Evolutionary conservation across 2,888 invertebrate species (phyloP), one percentile per base, ranked within the genome.

Genomic region (Lacanobia oleracea): DNA sequence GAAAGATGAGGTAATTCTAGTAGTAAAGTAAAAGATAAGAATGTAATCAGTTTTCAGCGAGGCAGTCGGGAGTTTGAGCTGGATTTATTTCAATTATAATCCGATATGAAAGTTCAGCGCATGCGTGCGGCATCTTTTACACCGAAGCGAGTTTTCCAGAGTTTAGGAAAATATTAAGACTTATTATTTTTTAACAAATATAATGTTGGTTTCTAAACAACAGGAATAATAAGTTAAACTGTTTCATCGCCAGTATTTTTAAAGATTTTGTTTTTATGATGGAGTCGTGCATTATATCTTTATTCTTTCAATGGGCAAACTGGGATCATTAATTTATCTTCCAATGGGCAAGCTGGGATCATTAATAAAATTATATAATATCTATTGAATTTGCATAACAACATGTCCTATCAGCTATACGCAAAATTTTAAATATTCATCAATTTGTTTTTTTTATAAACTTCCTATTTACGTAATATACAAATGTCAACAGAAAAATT

Each of bases 71-170:
- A 92, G 89, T 92, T 92, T 88, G 86, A 90, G 88, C 88, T 90
- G 91, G 92, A 94, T 94, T 95, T 95, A 95, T 95, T 95, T 95
- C 95, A 95, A 95, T 95, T 95, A 95, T 93, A 92, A 94, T 92
- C 90, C 90, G 87, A 93, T 93, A 91, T 87, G 88, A 84, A 64
- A 51, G 54, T 23, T 73, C 3, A 14, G 89, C 95, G 95, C 95
- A 94, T 94, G 95, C 94, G 94, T 86, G 70, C 7, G 87, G 85
- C 89, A 37, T 37, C 82, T 88, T 89, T 95, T 81, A 93, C 94
- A 95, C 95, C 89, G 91, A 77, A 81, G 59, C 68, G 84, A 45
- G 18, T 18, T 65, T 48, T 27, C 10, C 18, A 50, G 3, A 10
- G 14, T 40, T 53, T 8, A 9, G 12, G 0, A 27, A 61, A 59